These are phyloP conservation scores for Ophiothrix spiculata DNA, from an alignment of 35 echinoderm and acorn worm species.

Conservation along the genomic window DNA sequence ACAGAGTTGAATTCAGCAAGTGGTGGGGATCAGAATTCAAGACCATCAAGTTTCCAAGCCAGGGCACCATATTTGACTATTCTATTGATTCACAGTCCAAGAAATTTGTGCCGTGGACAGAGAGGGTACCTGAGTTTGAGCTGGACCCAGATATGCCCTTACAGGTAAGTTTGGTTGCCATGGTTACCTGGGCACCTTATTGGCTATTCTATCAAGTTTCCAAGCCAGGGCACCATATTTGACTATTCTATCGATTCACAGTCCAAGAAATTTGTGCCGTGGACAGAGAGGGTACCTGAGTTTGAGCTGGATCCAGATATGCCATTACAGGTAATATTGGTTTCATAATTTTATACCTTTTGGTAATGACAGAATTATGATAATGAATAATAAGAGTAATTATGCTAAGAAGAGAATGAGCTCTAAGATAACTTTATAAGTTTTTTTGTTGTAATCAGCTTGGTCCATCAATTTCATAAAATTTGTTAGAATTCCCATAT, in stretches of 20 bases:
- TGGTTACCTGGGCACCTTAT: too few species aligned
- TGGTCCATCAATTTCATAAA: background rate
- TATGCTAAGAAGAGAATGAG: background rate
- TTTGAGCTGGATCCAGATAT: slow-evolving; percentile 98
- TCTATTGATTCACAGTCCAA: too few species aligned
- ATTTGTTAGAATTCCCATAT: background rate
- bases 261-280: too few species aligned
- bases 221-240: too few species aligned
- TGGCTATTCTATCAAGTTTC: too few species aligned
- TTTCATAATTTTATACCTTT: background rate
- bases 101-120: too few species aligned
- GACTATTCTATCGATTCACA: slow-evolving; percentile 91
- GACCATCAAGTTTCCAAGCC: slow-evolving; percentile 99
- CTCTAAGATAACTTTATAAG: too few species aligned
- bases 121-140: too few species aligned
- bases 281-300: slow-evolving; percentile 79
- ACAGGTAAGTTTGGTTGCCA: too few species aligned
- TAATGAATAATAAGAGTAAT: background rate
- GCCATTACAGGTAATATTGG: slow-evolving; percentile 77
- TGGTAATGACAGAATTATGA: background rate
- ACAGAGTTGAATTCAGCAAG: slow-evolving; percentile 94
- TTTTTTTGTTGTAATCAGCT: background rate
- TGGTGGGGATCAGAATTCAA: slow-evolving; percentile 99
- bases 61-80: too few species aligned
- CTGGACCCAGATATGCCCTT: too few species aligned